Conservation (phyloP, 1,140 invertebrate species). For the Aphaenogaster floridana region DNA sequence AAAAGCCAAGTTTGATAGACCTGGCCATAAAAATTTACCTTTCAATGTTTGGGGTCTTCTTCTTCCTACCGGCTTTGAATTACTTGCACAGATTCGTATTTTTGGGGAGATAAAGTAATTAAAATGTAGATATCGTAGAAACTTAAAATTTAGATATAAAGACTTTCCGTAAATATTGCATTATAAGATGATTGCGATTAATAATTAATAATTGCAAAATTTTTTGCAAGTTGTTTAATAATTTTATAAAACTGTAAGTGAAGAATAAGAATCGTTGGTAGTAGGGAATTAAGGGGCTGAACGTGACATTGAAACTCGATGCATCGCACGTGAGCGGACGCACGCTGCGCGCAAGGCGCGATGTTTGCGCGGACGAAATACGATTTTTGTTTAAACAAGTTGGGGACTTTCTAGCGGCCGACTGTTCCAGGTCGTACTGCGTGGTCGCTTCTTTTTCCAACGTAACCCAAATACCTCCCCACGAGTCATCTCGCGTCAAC, state of each 20-base stretch:
- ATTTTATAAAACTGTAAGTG: not conserved
- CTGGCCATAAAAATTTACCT: not conserved
- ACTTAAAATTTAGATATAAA: slow-evolving; percentile 9
- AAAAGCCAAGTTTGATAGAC: not conserved
- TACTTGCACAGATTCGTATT: not conserved
- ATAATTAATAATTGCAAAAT: not conserved
- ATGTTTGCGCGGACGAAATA: slow-evolving; percentile 48
- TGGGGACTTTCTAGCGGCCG: slow-evolving; percentile 28
- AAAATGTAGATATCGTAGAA: not conserved
- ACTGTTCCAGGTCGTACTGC: not conserved
- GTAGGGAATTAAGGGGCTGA: not conserved
- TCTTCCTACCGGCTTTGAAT: not conserved
- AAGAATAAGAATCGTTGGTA: not conserved
- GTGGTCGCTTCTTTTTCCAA: slow-evolving; percentile 23
- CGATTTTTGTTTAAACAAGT: slow-evolving; percentile 59
- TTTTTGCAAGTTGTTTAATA: not conserved
- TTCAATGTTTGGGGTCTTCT: not conserved
- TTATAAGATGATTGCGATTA: not conserved
- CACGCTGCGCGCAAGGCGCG: slow-evolving; percentile 8
- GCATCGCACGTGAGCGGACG: slow-evolving; percentile 24
- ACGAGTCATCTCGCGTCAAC: slow-evolving; percentile 57
- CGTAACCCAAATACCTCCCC: slow-evolving; percentile 51
- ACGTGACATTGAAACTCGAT: slow-evolving; percentile 44
- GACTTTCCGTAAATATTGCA: not conserved
- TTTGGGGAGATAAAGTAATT: not conserved